These are phyloP conservation scores for Amphibalanus amphitrite DNA, from an alignment of 1,140 invertebrate genomes.

Conservation along the genomic window DNA sequence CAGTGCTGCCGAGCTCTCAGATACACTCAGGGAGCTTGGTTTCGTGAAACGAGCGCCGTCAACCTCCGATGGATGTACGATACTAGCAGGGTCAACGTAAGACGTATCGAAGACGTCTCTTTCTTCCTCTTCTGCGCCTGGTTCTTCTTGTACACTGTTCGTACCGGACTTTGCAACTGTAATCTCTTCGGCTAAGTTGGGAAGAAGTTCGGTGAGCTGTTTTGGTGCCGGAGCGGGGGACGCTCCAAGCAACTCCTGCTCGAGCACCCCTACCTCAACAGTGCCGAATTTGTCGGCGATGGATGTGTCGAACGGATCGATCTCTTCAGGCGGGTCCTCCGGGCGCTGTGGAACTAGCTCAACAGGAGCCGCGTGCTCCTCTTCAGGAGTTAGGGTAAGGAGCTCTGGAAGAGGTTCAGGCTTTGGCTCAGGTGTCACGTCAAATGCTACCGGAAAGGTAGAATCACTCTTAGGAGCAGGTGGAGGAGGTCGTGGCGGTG, in stretches of 20 bases:
- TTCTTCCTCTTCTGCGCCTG: not conserved
- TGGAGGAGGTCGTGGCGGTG: slow-evolving; percentile 12
- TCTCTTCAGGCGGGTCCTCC: slow-evolving; percentile 31
- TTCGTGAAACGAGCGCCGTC: slow-evolving; percentile 3
- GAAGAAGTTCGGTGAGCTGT: not conserved
- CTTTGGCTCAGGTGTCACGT: slow-evolving; percentile 2
- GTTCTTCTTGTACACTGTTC: not conserved
- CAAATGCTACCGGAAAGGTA: not conserved
- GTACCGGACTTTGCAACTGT: not conserved
- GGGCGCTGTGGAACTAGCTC: slow-evolving; percentile 11
- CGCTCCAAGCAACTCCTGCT: slow-evolving; percentile 47
- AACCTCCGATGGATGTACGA: slow-evolving; percentile 1
- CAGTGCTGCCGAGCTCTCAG: not conserved
- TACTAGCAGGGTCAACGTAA: not conserved
- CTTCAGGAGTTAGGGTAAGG: slow-evolving; percentile 13
- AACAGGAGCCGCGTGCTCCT: slow-evolving; percentile 10
- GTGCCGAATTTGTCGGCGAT: slow-evolving; percentile 17
- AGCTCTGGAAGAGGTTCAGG: slow-evolving; percentile 13
- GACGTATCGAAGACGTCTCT: slow-evolving; percentile 2
- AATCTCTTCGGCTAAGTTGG: not conserved
- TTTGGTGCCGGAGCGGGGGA: not conserved
- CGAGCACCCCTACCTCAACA: slow-evolving; percentile 53
- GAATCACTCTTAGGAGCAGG: not conserved
- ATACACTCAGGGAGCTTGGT: not conserved
- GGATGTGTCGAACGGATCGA: slow-evolving; percentile 23